Evolutionary conservation across 2,113 vertebrate genomes (phyloP).

Genomic region (Ailuropoda melanoleuca): DNA sequence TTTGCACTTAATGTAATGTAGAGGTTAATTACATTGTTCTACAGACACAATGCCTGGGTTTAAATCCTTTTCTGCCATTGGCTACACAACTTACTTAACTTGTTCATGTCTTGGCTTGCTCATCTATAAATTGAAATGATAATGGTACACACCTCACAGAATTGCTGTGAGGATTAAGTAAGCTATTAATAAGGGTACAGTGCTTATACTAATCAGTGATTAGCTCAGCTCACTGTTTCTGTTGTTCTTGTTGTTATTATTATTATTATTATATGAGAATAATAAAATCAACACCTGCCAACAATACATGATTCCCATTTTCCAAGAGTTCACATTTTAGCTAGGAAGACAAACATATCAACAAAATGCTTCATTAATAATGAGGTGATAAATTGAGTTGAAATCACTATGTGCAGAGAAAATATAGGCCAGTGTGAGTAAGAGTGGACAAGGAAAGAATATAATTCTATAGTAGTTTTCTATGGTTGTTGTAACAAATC

Average conservation of each 20-base stretch:
- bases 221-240: neutral
- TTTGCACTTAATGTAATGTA: neutral
- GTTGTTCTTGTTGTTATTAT: neutral
- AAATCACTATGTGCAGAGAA: neutral
- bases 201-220: neutral
- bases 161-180: neutral
- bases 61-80: neutral
- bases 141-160: neutral
- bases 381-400: neutral
- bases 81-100: neutral
- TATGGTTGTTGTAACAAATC: neutral
- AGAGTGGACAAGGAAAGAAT: neutral
- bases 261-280: neutral
- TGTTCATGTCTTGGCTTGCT: neutral
- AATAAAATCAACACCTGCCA: neutral
- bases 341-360: neutral
- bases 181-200: neutral
- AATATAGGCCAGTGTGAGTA: neutral
- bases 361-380: neutral
- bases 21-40: neutral
- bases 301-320: neutral
- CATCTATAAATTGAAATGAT: neutral
- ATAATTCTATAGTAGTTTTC: neutral
- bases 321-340: neutral
- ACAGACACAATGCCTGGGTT: neutral